Base-by-base conservation (phyloP, 2,797 vertebrate genomes). In the Sebastes itinus region DNA sequence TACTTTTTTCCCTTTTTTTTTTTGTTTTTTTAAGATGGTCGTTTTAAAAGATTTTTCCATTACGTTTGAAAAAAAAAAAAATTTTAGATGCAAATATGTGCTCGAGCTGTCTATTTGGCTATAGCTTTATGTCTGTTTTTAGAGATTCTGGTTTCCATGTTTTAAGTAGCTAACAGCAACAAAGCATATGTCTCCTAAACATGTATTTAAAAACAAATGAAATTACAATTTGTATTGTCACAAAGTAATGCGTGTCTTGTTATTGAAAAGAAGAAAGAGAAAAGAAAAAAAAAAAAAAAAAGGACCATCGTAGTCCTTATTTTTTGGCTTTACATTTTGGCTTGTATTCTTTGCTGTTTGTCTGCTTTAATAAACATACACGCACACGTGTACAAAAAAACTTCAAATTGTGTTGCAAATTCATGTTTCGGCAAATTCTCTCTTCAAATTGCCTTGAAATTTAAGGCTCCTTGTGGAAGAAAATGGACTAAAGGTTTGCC, bases 331-430 rank as follows among this genome's bases (percentile, higher is more conserved):
- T 95, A 97, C 96, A 96, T 97, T 98, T 97, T 98, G 97, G 98
- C 97, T 98, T 99, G 98, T 99, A 99, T 98, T 97, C 97, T 97
- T 97, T 99, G 97, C 97, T 99, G 97, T 99, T 97, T 97, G 95
- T 99, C 96, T 98, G 97, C 97, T 97, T 98, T 97, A 99, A 99
- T 99, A 99, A 99, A 99, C 97, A 97, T 96, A 97, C 97, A 97
- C 97, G 95, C 96, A 96, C 96, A 95, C 96, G 97, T 98, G 98
- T 98, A 97, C 95, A 95, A 96, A 66, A 96, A 97, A 96, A 97
- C 96, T 95, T 97, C 97, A 97, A 97, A 97, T 96, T 96, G 97
- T 99, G 97, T 98, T 98, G 96, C 96, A 97, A 98, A 98, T 98
- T 98, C 97, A 96, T 98, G 97, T 98, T 98, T 96, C 95, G 96